Base-by-base conservation (phyloP, 2,797 vertebrate genomes). In the Holocentrus rufus region DNA sequence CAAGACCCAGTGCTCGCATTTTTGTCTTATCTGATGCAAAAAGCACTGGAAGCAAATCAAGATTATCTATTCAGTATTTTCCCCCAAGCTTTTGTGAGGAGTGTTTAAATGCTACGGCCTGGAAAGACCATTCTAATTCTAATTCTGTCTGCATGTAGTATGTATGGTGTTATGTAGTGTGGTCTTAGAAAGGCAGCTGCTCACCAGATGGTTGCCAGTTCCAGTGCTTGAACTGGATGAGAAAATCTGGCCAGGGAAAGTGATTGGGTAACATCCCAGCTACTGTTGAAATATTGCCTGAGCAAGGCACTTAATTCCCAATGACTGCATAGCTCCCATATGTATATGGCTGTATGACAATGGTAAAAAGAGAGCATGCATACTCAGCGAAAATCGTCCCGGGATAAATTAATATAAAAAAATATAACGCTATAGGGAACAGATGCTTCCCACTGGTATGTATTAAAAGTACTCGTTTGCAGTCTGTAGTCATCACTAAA, bases 381-480 rank as follows among this genome's bases (percentile, higher is more conserved):
- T 11, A 1, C 64, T 74, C 69, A 75, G 74, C 74, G 71, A 49
- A 79, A 71, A 13, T 36, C 34, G 72, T 56, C 36, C 75, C 73
- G 69, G 22, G 50, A 78, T 56, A 67, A 36, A 52, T 59, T 17
- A 61, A 62, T 67, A 17, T 69, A n/a, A n/a, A 42, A 18, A 58
- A 63, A 70, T 79, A 53, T 34, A 60, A 27, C 56, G 18, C 47
- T 14, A 31, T 31, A 17, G 31, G 50, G 36, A 65, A 44, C 1
- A 65, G 63, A 27, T 44, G 18, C 44, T 61, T 56, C 22, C 17
- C 11, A 23, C 23, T 52, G 27, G 22, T 44, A 25, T 54, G 13
- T 27, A 7, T 55, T 17, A 27, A 27, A 55, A 30, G 30, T 55
- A n/a, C 4, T 9, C 50, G 36, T 62, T 55, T 64, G 34, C 22